Base-by-base conservation (phyloP, 23 tunicate species). In the Trididemnum clinides region DNA sequence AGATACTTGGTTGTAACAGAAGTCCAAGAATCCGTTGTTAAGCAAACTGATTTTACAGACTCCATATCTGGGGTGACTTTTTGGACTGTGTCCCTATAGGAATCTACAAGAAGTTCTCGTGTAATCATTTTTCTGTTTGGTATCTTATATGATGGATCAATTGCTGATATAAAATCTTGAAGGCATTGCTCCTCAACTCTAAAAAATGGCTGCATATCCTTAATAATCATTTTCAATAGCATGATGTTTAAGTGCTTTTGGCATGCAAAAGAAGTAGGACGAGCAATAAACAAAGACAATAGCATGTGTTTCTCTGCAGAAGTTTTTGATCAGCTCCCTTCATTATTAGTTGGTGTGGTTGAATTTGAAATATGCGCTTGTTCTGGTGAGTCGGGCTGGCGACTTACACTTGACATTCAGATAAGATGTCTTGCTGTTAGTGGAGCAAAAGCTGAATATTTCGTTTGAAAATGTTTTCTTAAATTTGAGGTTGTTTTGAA, bases 1-100 rank as follows among this genome's bases (percentile, higher is more conserved):
- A 59, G 69, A 21, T 59, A 59, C 4, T 59, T 26, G 27, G 27
- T 59, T 59, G 69, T 59, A 15, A 59, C 69, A 12, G 69, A 59
- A 12, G 69, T 59, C 69, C 69, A 59, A 18, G 69, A 59, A 59
- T 59, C 69, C 5, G 69, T 59, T 59, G 69, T 21, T 21, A 59
- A 59, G 26, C 69, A 59, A 21, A 59, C 26, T 59, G 69, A 59
- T 21, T 59, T 21, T 21, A 21, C 69, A 59, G 26, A 18, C 26
- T 59, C 27, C 22, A 59, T 59, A 12, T 12, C 4, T 59, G 69
- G 6, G 26, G 22, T 59, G 69, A 59, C 69, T 6, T 59, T 21
- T 59, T 59, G 26, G 26, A 59, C 69, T 5, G 27, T 26, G 22
- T 59, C 26, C 26, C 26, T 18, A 21, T 59, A 59, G 22, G 69